Conservation (phyloP, 2,888 invertebrate genomes). For the Drosophila differens region DNA sequence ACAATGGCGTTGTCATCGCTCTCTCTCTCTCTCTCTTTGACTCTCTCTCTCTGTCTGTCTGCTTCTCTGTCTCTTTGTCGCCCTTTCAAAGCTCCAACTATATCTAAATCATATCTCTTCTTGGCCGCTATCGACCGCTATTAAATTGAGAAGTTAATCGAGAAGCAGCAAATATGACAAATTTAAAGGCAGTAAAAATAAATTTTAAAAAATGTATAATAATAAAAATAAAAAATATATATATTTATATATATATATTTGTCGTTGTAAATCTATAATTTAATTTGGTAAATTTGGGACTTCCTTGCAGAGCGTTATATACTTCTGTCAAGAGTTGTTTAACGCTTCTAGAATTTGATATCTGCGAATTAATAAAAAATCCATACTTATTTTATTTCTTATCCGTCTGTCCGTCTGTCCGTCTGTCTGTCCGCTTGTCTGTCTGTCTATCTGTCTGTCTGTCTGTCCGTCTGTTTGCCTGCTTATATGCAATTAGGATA, state of each 20-base stretch:
- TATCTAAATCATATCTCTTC: neutral
- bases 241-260: no score
- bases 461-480: neutral
- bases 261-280: neutral
- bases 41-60: neutral
- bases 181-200: neutral
- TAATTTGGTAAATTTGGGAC: neutral
- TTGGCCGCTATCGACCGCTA: no score
- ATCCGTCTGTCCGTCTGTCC: neutral
- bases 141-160: neutral
- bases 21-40: neutral
- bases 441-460: neutral
- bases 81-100: neutral
- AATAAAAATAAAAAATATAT: neutral
- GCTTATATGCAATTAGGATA: neutral
- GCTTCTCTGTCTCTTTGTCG: neutral
- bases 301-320: neutral
- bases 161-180: neutral
- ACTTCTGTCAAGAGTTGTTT: neutral
- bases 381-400: neutral
- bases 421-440: neutral
- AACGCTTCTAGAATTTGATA: neutral
- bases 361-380: neutral
- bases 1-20: slow-evolving; percentile 36
- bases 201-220: neutral